phyloP scores from a whole-genome alignment of 2,113 vertebrate genomes.

The Anthoscopus minutus region DNA sequence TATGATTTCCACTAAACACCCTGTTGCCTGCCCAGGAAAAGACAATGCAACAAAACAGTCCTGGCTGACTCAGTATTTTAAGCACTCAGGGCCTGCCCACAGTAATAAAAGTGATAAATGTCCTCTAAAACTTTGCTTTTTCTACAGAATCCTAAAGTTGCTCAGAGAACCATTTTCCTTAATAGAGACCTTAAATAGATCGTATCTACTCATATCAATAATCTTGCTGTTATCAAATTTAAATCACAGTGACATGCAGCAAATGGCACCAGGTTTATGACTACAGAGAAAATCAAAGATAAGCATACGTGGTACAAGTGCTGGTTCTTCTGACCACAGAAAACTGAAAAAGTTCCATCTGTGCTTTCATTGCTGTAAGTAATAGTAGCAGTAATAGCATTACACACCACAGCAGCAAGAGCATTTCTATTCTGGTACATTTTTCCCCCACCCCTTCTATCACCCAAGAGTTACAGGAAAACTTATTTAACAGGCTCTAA shows the following conservation, averaged over 20 bases:
- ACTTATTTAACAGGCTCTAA: background rate
- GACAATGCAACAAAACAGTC: background rate
- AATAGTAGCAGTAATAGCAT: background rate
- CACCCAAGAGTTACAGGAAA: background rate
- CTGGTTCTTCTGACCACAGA: background rate
- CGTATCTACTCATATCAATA: background rate
- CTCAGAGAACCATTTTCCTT: background rate
- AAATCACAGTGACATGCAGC: background rate
- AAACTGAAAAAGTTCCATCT: background rate
- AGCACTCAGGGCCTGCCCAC: background rate
- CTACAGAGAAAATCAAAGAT: background rate
- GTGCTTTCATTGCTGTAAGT: background rate
- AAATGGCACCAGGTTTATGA: background rate
- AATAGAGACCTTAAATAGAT: background rate
- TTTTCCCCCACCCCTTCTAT: background rate
- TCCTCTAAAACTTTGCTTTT: background rate
- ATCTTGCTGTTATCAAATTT: background rate
- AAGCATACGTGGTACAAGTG: rapidly evolving
- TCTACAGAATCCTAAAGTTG: background rate
- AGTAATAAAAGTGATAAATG: background rate
- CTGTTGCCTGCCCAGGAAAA: background rate
- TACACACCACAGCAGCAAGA: background rate
- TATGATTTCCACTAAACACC: background rate
- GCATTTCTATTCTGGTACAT: background rate
- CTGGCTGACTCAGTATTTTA: background rate